Base-by-base conservation (phyloP, 2,113 vertebrate species). In the Beaufortia kweichowensis region DNA sequence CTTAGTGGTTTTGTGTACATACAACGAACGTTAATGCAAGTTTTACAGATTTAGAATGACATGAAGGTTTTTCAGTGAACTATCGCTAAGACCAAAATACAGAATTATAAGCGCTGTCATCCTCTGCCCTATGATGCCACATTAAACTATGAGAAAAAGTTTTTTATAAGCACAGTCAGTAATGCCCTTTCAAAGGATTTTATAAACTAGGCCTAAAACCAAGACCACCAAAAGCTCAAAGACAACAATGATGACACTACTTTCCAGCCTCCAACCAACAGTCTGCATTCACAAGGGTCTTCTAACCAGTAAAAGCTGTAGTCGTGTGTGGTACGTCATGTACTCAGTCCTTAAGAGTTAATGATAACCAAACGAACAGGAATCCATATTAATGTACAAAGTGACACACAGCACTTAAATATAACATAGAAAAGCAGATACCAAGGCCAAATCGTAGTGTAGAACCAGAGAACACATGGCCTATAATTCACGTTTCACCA, bases 141-240 rank as follows among this genome's bases (percentile, higher is more conserved):
- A 50, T 4, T 74, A 75, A 78, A 84, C 70, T 75, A 80, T 23
- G 39, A 69, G 81, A 80, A 87, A 86, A 86, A 85, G n/a, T n/a
- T n/a, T n/a, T n/a, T n/a, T n/a, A n/a, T n/a, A n/a, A n/a, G n/a
- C n/a, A n/a, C 61, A 61, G 31, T 50, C 70, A 8, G 31, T 12
- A 21, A 48, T 31, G 75, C 28, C 33, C 57, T 56, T 65, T 71
- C 53, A 76, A 21, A 66, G 29, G 67, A 62, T 76, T 79, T 79
- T 78, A 76, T 73, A 60, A 67, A 72, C 69, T 17, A 39, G 77
- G 77, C 66, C 46, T 65, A 10, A 31, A 59, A 76, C 72, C 77
- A 79, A 79, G 66, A 66, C 66, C 72, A 76, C 72, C 81, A 75
- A 70, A 78, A 41, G 28, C 74, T 75, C 71, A 82, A 55, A 79